Evolutionary conservation across 2,888 invertebrate species (phyloP), one percentile per base, ranked within the genome.

Genomic region (Cenopis cana): DNA sequence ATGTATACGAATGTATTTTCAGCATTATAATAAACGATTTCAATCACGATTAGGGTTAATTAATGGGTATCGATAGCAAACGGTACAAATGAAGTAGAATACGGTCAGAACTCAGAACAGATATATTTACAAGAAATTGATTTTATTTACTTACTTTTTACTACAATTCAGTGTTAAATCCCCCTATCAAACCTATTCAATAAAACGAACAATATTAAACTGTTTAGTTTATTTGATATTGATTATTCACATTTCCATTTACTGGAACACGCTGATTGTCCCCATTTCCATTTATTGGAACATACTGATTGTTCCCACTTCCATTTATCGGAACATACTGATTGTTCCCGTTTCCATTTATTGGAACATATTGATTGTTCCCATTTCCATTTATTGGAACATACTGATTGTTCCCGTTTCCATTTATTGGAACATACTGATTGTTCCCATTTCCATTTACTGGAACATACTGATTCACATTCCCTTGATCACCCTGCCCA

Each of bases 381-480:
- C 33, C 33, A 6, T 33, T 33, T 33, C 33, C 33, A 33, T 33
- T 33, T 33, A 33, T 8, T 33, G 33, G 11, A 17, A 20, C 59
- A 60, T 29, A 41, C 4, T 59, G 41, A 33, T 69, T 65, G 33
- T 33, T 33, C 33, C 33, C 8, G 6, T 33, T 33, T 33, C 33
- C 33, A 33, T 33, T 33, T 33, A 33, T 8, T 33, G 33, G 11
- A 17, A 20, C 59, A 60, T 29, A 41, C 4, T 59, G 41, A 33
- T 33, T 33, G 8, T 69, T 65, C 0, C 5, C 33, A 33, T 33
- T 18, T 62, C 11, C 11, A 11, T 59, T 38, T 33, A 52, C 57
- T 20, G 49, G 11, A 17, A 20, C 52, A 60, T 29, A 41, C 4
- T 59, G 41, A 33, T 69, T 65, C 1, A 57, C 38, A 24, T 33